phyloP scores from a whole-genome alignment of 2,113 vertebrate species.

The Cavia porcellus region DNA sequence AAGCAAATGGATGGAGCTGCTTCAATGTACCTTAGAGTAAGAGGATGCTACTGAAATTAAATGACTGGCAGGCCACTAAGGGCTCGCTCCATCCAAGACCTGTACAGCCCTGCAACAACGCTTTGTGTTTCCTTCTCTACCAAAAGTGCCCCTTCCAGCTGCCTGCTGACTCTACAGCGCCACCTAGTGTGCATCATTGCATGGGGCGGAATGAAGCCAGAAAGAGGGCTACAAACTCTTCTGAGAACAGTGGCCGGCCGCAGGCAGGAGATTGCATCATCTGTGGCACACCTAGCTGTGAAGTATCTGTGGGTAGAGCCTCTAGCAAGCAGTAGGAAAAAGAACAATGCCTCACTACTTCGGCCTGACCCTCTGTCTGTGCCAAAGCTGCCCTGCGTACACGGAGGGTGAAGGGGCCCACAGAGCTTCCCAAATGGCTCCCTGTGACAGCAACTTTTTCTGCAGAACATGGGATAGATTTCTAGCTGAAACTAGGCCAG shows the following conservation, averaged over 20 bases:
- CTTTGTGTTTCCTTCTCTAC: no score
- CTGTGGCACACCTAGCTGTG: rapidly evolving
- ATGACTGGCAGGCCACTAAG: no score
- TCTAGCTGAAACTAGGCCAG: background rate
- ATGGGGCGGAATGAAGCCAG: rapidly evolving
- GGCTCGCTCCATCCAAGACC: background rate
- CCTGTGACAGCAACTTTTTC: background rate
- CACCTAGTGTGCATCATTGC: conserved; percentile 91
- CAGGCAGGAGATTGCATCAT: background rate
- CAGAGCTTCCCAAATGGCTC: rapidly evolving
- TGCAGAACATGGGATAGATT: background rate
- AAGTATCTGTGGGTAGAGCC: background rate
- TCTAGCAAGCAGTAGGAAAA: background rate
- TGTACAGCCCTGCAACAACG: no score
- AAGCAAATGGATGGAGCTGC: background rate
- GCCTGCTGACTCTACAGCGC: conserved; percentile 91
- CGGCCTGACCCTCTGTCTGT: background rate
- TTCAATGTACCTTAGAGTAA: background rate
- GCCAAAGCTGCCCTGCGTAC: no score
- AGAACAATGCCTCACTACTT: background rate
- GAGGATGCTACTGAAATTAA: background rate
- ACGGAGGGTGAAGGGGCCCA: background rate
- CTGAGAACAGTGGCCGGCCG: background rate
- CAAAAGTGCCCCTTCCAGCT: conserved; percentile 79
- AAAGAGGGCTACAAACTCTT: background rate